These are phyloP conservation scores for Trichosurus vulpecula DNA, from an alignment of 2,797 vertebrate species.

Conservation along the genomic window DNA sequence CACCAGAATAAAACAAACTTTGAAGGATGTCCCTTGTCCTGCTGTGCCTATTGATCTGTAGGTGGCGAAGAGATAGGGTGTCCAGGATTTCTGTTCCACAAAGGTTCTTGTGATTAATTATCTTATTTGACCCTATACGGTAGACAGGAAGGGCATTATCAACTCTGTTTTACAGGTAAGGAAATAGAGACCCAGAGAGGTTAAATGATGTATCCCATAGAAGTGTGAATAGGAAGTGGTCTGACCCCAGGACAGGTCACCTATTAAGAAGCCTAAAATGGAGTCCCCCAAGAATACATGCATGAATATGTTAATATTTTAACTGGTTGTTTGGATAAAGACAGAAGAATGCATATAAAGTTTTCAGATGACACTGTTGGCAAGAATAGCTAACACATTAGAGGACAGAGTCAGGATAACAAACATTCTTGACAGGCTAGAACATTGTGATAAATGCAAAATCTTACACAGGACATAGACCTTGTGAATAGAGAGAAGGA, in stretches of 20 bases:
- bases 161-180: neutral
- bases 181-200: neutral
- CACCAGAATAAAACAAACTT: slow-evolving; percentile 9
- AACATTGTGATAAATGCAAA: neutral
- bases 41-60: slow-evolving; percentile 38
- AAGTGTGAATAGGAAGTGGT: neutral
- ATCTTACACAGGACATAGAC: neutral
- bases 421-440: neutral
- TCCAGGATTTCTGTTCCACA: slow-evolving; percentile 51
- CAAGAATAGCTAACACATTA: neutral
- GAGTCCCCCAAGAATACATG: neutral
- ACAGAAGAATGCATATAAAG: neutral
- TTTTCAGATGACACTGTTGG: neutral
- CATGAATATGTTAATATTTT: neutral
- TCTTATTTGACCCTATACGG: too few species aligned
- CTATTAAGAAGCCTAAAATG: neutral
- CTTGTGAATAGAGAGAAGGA: neutral
- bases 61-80: slow-evolving; percentile 7
- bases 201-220: neutral
- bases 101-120: neutral
- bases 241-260: neutral
- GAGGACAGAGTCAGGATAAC: neutral
- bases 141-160: neutral
- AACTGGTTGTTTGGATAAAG: neutral
- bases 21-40: neutral